Base-by-base conservation (phyloP, 2,113 vertebrate genomes). In the Nycticryphes semicollaris region DNA sequence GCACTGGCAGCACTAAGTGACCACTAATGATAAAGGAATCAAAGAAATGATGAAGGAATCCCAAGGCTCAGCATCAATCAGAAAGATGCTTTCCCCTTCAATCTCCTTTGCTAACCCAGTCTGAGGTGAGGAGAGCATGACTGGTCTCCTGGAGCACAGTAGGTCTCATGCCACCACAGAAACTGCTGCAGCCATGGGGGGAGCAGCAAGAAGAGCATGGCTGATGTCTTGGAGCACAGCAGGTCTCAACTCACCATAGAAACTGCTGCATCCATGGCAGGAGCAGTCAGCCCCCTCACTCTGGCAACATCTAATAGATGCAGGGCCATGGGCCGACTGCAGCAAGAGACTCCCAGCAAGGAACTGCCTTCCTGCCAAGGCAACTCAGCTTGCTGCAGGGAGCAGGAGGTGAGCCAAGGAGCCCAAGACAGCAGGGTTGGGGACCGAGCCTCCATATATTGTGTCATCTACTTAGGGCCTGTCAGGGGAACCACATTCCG, bases 381-480 rank as follows among this genome's bases (percentile, higher is more conserved):
- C 21, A 5, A 1, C 56, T 28, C 53, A 3, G 45, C 70, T 85
- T 92, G 92, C 92, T 74, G 96, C 96, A 96, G 96, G 93, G 93
- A 86, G 86, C 10, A 37, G 94, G 96, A 95, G n/a, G 17, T 0
- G 24, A 94, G 96, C 96, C 96, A 95, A 77, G 67, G 57, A 83
- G 63, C 68, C 5, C 3, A 56, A 18, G 10, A 1, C 67, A 25
- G 83, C 85, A 39, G 25, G 3, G 21, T 0, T 45, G 79, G 82
- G 76, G 85, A 39, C 62, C 9, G 57, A 83, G 83, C 39, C 84
- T 69, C 75, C 75, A 43, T 69, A n/a, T 12, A 47, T 16, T 30
- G 73, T 86, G 66, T 15, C 66, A 51, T 48, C 81, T 16, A 8
- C 94, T 62, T 37, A 4, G 76, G 87, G 54, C 82, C 91, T n/a